Evolutionary conservation across 2,113 vertebrate species (phyloP), one percentile per base, ranked within the genome.

Genomic region (Ammodytes marinus): DNA sequence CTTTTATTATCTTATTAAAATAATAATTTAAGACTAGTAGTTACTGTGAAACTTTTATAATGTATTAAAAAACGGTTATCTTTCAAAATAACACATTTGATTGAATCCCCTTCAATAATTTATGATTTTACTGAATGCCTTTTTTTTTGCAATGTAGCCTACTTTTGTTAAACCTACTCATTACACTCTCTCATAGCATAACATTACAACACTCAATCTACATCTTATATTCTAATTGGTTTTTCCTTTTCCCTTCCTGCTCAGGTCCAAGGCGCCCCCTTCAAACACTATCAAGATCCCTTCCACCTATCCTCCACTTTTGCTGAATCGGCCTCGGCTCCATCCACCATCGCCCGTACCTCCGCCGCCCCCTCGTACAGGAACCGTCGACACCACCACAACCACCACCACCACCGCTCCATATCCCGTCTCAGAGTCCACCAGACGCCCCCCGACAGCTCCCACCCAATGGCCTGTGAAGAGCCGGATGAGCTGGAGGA

Each of bases 211-310:
- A 27, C 27, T 27, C 27, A 27, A 27, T 27, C 27, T 27, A 5
- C 10, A 47, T 4, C 19, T 13, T 5, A 46, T 1, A 8, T 35
- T 69, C 4, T 79, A 2, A 52, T 40, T 54, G 14, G 1, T 45
- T 66, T 63, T 39, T 13, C 66, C 27, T 27, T 27, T 79, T 69
- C 65, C 45, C 3, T 9, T 63, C 71, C 69, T 90, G 80, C 43
- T 80, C 91, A 98, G 97, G 94, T 97, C 43, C 95, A 90, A 63
- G 93, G 70, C 66, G 85, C 93, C 59, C 94, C 74, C 79, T 95
- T 90, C 79, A 84, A 90, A 49, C 94, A 88, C 68, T 86, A 94
- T 79, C 88, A 79, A 3, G 84, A 89, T 40, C 77, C 79, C 66
- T 74, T 69, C 53, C 66, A 60, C 27, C 1, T 57, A 1, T 66